These are phyloP conservation scores for Erithacus rubecula DNA, from an alignment of 2,797 vertebrate genomes.

Conservation along the genomic window DNA sequence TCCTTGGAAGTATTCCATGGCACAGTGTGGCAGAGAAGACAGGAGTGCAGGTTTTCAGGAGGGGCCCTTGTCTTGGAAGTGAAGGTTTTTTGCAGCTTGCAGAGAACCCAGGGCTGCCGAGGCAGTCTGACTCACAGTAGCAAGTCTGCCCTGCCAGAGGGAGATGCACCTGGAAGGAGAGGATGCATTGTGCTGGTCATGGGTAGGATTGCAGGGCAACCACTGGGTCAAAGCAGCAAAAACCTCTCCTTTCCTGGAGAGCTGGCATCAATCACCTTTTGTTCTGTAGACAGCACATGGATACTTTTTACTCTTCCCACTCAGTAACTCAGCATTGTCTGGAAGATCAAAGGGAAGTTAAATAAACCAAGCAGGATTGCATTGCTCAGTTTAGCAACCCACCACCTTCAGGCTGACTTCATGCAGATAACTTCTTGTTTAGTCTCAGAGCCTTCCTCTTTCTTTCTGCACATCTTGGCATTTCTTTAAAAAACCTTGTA, in stretches of 20 bases:
- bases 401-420: background rate
- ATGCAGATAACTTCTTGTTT: slow-evolving; percentile 1
- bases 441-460: slow-evolving; percentile 45
- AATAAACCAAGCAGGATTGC: rapidly evolving
- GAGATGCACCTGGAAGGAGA: background rate
- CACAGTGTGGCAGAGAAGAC: background rate
- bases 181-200: background rate
- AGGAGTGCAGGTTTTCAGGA: background rate
- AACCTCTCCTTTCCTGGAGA: background rate
- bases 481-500: background rate
- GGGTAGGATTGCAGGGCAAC: background rate
- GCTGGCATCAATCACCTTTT: background rate
- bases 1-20: background rate
- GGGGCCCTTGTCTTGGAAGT: background rate
- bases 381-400: background rate
- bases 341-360: background rate
- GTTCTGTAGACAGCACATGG: background rate
- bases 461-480: slow-evolving; percentile 7
- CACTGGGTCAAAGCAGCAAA: background rate
- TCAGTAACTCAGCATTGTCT: background rate
- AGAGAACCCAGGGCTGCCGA: background rate
- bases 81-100: background rate
- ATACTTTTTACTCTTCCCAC: background rate
- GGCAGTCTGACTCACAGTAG: background rate
- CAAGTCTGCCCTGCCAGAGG: background rate